phyloP scores from a whole-genome alignment of 2,113 vertebrate species.

The Pelobates fuscus region DNA sequence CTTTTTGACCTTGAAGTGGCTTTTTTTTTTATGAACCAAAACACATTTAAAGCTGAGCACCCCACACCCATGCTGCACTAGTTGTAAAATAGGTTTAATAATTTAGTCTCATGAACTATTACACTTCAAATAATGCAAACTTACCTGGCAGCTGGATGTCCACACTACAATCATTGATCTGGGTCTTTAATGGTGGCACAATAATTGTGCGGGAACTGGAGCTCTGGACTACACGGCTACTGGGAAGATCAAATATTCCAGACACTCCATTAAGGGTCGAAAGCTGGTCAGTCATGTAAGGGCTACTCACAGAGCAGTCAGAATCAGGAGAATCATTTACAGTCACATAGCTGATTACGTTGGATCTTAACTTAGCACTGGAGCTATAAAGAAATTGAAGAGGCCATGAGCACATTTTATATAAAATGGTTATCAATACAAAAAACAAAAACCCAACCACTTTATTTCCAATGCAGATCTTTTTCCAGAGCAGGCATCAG shows the following conservation, averaged over 20 bases:
- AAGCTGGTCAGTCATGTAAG: conserved; percentile 76
- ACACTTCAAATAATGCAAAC: neutral
- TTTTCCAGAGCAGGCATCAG: too few species aligned
- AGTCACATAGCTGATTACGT: conserved; percentile 97
- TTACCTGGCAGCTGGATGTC: conserved; percentile 74
- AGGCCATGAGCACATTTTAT: too few species aligned
- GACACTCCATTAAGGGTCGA: conserved; percentile 65
- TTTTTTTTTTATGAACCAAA: too few species aligned
- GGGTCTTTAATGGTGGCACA: conserved; percentile 83
- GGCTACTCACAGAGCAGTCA: conserved; percentile 90
- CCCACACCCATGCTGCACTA: too few species aligned
- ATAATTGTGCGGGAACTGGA: conserved; percentile 83
- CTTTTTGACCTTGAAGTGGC: too few species aligned
- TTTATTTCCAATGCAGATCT: too few species aligned
- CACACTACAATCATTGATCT: conserved; percentile 76
- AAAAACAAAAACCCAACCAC: too few species aligned
- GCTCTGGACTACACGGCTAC: conserved; percentile 57
- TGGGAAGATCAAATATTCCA: conserved; percentile 63
- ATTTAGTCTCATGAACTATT: too few species aligned
- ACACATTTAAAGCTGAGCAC: too few species aligned
- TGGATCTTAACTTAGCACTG: conserved; percentile 83
- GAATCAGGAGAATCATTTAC: conserved; percentile 97
- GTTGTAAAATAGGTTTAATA: too few species aligned
- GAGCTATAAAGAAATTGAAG: conserved; percentile 64
- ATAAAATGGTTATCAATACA: too few species aligned